These are phyloP conservation scores for Amphipoea oculea DNA, from an alignment of 2,888 invertebrate genomes.

Conservation along the genomic window DNA sequence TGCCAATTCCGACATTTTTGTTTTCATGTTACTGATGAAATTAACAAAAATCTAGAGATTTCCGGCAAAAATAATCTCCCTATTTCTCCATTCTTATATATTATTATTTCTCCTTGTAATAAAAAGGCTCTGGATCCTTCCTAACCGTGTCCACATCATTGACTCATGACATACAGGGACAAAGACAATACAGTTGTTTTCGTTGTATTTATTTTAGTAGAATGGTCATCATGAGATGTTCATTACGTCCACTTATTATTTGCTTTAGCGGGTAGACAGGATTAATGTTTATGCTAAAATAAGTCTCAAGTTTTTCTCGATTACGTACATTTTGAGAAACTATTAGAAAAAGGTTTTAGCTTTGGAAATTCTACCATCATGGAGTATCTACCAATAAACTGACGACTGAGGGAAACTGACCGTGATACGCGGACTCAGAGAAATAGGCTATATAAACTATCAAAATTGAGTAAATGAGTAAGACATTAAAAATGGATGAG, in stretches of 20 bases:
- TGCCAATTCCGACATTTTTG: background rate
- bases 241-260: constrained; percentile 67
- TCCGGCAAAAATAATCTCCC: background rate
- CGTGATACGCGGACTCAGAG: too few relatives aligned
- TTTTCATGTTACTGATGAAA: background rate
- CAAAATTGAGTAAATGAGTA: background rate
- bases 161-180: constrained; percentile 85
- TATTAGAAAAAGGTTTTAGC: background rate
- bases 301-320: constrained; percentile 48
- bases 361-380: constrained; percentile 1
- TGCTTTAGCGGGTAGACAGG: constrained; percentile 63
- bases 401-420: too few relatives aligned
- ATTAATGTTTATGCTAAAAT: constrained; percentile 57
- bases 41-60: constrained; percentile 11
- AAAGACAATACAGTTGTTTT: constrained; percentile 86
- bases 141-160: constrained; percentile 78
- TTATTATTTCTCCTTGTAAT: constrained; percentile 6
- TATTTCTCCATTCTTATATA: background rate
- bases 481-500: background rate
- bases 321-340: constrained; percentile 47
- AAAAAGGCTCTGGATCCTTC: constrained; percentile 37
- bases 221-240: constrained; percentile 59
- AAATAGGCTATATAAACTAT: background rate
- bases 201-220: constrained; percentile 62
- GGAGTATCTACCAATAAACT: too few relatives aligned